These are phyloP conservation scores for Yponomeuta plumbellus DNA, from an alignment of 2,888 invertebrate species.

Conservation along the genomic window DNA sequence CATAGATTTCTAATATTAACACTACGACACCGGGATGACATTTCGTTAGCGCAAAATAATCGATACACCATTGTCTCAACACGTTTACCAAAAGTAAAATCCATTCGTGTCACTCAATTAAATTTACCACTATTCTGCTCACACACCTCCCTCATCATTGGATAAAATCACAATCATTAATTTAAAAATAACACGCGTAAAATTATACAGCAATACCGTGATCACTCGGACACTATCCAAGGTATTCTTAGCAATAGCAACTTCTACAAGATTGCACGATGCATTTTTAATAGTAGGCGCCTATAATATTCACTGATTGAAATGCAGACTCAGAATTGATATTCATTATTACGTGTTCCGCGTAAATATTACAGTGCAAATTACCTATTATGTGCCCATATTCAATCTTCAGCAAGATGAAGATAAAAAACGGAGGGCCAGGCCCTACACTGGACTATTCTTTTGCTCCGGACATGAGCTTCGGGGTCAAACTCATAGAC, in stretches of 20 bases:
- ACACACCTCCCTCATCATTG: slow-evolving; percentile 28
- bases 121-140: slow-evolving; percentile 29
- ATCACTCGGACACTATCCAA: slow-evolving; percentile 64
- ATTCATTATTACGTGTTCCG: not conserved
- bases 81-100: slow-evolving; percentile 58
- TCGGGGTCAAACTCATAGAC: slow-evolving; percentile 77
- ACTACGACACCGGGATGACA: slow-evolving; percentile 73
- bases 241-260: slow-evolving; percentile 70
- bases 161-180: slow-evolving; percentile 34
- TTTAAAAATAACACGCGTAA: slow-evolving; percentile 57
- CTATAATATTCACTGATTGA: slow-evolving; percentile 23
- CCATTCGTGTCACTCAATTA: slow-evolving; percentile 39
- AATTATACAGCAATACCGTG: slow-evolving; percentile 54
- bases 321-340: not conserved
- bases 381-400: slow-evolving; percentile 77
- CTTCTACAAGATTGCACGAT: slow-evolving; percentile 47
- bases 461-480: slow-evolving; percentile 73
- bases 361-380: slow-evolving; percentile 24
- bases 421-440: slow-evolving; percentile 69
- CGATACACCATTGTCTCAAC: slow-evolving; percentile 76
- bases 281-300: slow-evolving; percentile 47
- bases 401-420: slow-evolving; percentile 65
- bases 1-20: slow-evolving; percentile 75
- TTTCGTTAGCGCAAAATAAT: slow-evolving; percentile 75
- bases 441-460: slow-evolving; percentile 71